phyloP scores from a whole-genome alignment of 2,888 invertebrate species.

The Troides aeacus region DNA sequence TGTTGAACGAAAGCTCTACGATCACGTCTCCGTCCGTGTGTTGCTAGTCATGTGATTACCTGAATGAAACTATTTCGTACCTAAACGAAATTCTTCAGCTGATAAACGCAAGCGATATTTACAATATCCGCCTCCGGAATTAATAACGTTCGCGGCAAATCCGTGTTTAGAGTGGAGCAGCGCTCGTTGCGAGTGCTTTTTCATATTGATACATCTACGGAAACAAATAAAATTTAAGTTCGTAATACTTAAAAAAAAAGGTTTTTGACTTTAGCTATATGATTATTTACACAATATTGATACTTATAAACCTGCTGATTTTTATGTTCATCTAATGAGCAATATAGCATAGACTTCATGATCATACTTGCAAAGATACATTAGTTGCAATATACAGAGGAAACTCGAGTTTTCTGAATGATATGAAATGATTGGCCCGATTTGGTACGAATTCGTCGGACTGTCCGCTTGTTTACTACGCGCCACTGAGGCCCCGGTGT shows the following conservation, averaged over 20 bases:
- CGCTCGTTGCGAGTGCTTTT: not conserved
- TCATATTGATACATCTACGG: not conserved
- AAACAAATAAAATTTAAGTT: not conserved
- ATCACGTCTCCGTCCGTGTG: no score
- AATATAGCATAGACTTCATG: no score
- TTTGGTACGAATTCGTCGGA: constrained; percentile 12
- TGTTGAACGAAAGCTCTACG: no score
- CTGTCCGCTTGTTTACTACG: constrained; percentile 38
- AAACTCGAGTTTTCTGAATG: not conserved
- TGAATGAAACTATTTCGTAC: not conserved
- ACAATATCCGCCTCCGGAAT: not conserved
- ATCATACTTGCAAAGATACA: no score
- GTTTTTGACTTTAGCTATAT: no score
- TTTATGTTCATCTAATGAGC: no score
- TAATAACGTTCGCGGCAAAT: not conserved
- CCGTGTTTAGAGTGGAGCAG: not conserved
- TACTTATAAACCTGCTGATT: no score
- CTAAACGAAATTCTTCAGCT: constrained; percentile 6
- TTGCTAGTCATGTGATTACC: no score
- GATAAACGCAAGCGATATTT: constrained; percentile 5
- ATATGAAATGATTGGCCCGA: not conserved
- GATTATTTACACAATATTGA: no score
- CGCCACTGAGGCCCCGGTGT: constrained; percentile 39
- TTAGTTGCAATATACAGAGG: not conserved
- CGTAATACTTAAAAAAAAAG: no score